Percentiles rank a stretch among this genome's conserved stretches.
phyloP scores from a whole-genome alignment of 2,888 invertebrate genomes.

The Spisula solida region DNA sequence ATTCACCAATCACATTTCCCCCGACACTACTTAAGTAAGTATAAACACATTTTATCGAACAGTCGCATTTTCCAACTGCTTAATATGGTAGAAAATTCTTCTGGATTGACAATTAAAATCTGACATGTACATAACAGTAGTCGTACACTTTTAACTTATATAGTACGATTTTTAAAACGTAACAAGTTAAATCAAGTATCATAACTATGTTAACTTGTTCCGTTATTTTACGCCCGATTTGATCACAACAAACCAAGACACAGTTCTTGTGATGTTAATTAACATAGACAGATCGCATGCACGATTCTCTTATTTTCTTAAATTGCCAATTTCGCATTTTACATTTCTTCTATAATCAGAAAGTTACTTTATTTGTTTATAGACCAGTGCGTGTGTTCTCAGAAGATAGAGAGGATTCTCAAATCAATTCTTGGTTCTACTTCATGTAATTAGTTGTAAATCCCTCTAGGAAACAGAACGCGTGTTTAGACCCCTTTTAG shows the following conservation, averaged over 20 bases:
- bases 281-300: slow-evolving; percentile 2
- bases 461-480: neutral
- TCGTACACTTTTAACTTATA: too few species aligned
- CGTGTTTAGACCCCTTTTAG: neutral
- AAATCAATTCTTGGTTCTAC: neutral
- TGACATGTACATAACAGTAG: too few species aligned
- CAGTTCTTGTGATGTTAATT: neutral
- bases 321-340: neutral
- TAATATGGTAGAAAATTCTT: too few species aligned
- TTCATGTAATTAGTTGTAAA: neutral
- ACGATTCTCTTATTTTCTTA: neutral
- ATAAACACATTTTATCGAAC: too few species aligned
- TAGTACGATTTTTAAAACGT: too few species aligned
- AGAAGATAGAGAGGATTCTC: neutral
- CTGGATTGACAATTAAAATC: too few species aligned
- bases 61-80: too few species aligned
- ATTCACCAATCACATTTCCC: too few species aligned
- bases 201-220: neutral
- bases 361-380: neutral
- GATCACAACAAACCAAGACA: neutral
- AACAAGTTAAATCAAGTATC: too few species aligned
- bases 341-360: neutral
- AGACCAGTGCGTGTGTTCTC: neutral
- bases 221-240: neutral
- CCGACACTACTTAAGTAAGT: too few species aligned